Conservation (phyloP, 2,797 vertebrate genomes). For the Apodemus agrarius region DNA sequence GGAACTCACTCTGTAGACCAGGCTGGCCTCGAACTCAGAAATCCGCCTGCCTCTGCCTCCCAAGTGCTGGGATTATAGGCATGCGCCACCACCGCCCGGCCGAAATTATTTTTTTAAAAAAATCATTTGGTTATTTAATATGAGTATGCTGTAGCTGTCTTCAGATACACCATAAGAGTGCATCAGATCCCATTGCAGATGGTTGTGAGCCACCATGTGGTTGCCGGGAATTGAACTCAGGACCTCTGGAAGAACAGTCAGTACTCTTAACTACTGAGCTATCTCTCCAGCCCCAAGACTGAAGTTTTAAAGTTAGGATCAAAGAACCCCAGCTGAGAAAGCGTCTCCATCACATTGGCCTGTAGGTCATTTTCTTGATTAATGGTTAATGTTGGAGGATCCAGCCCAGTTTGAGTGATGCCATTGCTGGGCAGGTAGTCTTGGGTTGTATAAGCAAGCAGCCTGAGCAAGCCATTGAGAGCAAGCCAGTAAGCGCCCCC, state of each 20-base stretch:
- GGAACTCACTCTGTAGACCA: too few species aligned
- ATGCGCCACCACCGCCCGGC: too few species aligned
- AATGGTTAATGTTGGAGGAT: neutral
- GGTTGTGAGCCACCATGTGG: neutral
- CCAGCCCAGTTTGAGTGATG: neutral
- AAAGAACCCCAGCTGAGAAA: neutral
- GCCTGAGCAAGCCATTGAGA: neutral
- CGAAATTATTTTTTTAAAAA: neutral
- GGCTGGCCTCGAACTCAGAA: too few species aligned
- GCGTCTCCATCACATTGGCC: neutral
- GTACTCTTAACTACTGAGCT: too few species aligned
- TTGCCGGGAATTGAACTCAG: neutral
- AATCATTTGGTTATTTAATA: neutral
- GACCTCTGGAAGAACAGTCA: too few species aligned
- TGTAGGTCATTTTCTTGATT: neutral
- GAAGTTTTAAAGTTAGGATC: neutral
- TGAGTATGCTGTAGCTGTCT: neutral
- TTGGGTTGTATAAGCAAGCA: neutral
- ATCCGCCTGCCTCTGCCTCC: too few species aligned
- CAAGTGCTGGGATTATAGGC: too few species aligned
- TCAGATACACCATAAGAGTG: neutral
- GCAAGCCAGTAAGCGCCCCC: neutral
- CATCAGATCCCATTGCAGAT: too few species aligned
- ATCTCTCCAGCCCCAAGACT: neutral
- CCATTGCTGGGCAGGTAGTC: neutral